Base-by-base conservation (phyloP, 1,140 invertebrate species). In the Andricus grossulariae region DNA sequence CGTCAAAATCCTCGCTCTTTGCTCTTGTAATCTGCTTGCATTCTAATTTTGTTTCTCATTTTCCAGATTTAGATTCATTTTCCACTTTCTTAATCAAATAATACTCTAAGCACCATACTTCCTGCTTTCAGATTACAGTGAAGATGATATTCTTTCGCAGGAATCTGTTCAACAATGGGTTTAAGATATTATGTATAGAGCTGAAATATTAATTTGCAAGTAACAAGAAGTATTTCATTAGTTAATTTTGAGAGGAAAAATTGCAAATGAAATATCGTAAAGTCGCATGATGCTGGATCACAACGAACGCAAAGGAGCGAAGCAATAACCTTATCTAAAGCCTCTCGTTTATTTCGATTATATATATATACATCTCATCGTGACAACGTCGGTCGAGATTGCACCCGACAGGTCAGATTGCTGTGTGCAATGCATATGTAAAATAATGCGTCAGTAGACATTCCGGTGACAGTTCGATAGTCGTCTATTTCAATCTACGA, bases 321-420 rank as follows among this genome's bases (percentile, higher is more conserved):
- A 13, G 4, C 57, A 66, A 32, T 66, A 66, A 66, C 57, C 25
- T 66, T 66, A 66, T 66, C 57, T 32, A 66, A 66, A 66, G 57
- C 57, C 57, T 66, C 57, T 66, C 25, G 57, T 66, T 66, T 66
- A 66, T 66, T 66, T 66, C 57, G 57, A 66, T n/a, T n/a, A n/a
- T 66, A 60, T 32, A 66, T 5, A 32, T 39, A 66, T 39, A 66
- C 57, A 66, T 66, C 57, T 66, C 57, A 66, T 66, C 57, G 25
- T 66, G 57, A 39, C 57, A 66, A 66, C 21, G 57, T 66, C 57
- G 13, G 39, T 39, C 57, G 21, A 32, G 57, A 66, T 66, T 66
- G 25, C 21, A 32, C 57, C 39, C 57, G 57, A 66, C 25, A 21
- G 57, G 21, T 39, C 57, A 66, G 57, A n/a, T 32, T 54, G n/a